phyloP scores from a whole-genome alignment of 2,113 vertebrate genomes.

The Chamaea fasciata region DNA sequence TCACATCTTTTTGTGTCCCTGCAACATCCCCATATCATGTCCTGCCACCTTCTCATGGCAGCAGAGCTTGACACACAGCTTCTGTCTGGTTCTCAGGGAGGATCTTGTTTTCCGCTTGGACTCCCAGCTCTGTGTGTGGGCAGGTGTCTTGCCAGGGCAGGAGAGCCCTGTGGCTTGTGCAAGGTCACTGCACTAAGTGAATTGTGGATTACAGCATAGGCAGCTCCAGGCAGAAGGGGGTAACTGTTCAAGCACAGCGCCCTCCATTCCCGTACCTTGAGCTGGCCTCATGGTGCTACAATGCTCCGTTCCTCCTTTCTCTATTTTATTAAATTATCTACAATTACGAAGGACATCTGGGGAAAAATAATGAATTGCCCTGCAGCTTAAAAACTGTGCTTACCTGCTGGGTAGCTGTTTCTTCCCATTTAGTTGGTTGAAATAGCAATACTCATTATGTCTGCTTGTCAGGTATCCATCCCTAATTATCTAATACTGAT shows the following conservation, averaged over 20 bases:
- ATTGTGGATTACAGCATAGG: constrained; percentile 10
- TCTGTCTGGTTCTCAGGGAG: not conserved
- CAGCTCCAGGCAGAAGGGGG: not conserved
- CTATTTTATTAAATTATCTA: constrained; percentile 59
- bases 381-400: constrained; percentile 20
- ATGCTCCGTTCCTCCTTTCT: not conserved
- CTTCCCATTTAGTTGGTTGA: constrained; percentile 25
- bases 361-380: constrained; percentile 55
- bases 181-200: constrained; percentile 39
- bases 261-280: not conserved
- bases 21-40: not conserved
- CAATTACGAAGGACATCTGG: constrained; percentile 50
- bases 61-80: not conserved
- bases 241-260: not conserved
- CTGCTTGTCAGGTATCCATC: constrained; percentile 42
- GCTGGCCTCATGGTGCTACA: not conserved
- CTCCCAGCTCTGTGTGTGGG: not conserved
- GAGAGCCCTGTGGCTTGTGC: not conserved
- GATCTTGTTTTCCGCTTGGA: not conserved
- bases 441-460: not conserved
- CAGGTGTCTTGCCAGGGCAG: constrained; percentile 5
- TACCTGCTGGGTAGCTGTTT: constrained; percentile 45
- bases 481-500: constrained; percentile 38
- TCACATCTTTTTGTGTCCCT: not conserved
- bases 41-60: not conserved